These are phyloP conservation scores for Malacosoma neustria DNA, from an alignment of 2,888 invertebrate species.

Conservation along the genomic window DNA sequence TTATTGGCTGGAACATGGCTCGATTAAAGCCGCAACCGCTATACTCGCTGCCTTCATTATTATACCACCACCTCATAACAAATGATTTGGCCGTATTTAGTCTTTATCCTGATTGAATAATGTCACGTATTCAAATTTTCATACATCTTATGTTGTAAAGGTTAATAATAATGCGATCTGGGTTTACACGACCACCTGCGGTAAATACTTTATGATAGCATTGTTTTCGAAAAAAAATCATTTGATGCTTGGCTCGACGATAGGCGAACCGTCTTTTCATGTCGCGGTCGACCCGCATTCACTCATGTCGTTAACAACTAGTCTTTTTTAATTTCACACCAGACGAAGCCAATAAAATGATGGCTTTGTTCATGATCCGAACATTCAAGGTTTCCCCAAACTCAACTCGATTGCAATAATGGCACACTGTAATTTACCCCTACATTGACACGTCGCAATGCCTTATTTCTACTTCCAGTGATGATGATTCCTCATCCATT, in stretches of 20 bases:
- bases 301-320: slow-evolving; percentile 32
- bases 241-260: slow-evolving; percentile 32
- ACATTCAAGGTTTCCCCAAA: not conserved
- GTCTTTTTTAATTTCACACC: slow-evolving; percentile 22
- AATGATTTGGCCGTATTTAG: no score
- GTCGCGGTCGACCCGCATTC: slow-evolving; percentile 67
- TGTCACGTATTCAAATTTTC: slow-evolving; percentile 25
- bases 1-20: slow-evolving; percentile 64
- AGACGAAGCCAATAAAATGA: not conserved
- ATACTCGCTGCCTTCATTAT: slow-evolving; percentile 14
- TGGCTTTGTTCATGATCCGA: slow-evolving; percentile 6
- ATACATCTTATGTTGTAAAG: slow-evolving; percentile 23
- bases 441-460: slow-evolving; percentile 22
- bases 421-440: slow-evolving; percentile 28
- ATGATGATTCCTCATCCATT: slow-evolving; percentile 72
- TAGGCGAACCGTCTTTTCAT: slow-evolving; percentile 41
- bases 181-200: slow-evolving; percentile 39
- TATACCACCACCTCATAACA: slow-evolving; percentile 20
- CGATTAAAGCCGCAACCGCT: slow-evolving; percentile 37
- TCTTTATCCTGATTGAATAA: no score
- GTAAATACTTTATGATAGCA: slow-evolving; percentile 63
- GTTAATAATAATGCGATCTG: slow-evolving; percentile 3
- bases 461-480: slow-evolving; percentile 54
- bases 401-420: slow-evolving; percentile 15
- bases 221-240: slow-evolving; percentile 51